Evolutionary conservation across 2,888 invertebrate genomes (phyloP).

Genomic region (Drosophila percnosoma): DNA sequence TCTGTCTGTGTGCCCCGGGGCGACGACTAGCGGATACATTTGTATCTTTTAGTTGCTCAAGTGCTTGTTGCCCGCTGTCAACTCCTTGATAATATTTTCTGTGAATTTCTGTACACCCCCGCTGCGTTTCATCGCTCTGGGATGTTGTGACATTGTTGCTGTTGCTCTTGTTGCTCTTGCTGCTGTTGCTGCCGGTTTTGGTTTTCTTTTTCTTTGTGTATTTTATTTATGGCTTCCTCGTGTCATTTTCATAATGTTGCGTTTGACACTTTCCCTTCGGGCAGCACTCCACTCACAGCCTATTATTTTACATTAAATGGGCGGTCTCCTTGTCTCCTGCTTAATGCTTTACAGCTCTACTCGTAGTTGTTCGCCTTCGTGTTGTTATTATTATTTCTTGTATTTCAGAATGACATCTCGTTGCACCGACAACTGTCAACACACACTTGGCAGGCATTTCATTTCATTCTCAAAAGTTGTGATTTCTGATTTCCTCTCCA

Average conservation of each 20-base stretch:
- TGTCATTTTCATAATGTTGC: slow-evolving; percentile 83
- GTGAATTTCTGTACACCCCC: slow-evolving; percentile 65
- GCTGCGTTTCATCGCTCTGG: slow-evolving; percentile 45
- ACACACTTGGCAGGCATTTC: slow-evolving; percentile 79
- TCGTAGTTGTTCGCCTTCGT: slow-evolving; percentile 31
- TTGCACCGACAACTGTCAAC: slow-evolving; percentile 80
- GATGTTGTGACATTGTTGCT: slow-evolving; percentile 77
- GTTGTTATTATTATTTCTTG: slow-evolving; percentile 50
- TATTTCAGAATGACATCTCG: slow-evolving; percentile 73
- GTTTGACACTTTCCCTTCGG: slow-evolving; percentile 82
- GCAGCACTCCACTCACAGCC: slow-evolving; percentile 36
- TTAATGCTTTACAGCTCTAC: slow-evolving; percentile 26
- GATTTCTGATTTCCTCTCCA: background rate
- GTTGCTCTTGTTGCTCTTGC: slow-evolving; percentile 56
- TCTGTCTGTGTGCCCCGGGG: slow-evolving; percentile 25
- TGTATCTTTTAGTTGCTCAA: slow-evolving; percentile 69
- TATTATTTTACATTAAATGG: slow-evolving; percentile 73
- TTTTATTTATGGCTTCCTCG: slow-evolving; percentile 83
- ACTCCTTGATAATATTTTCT: slow-evolving; percentile 70
- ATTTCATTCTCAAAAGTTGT: slow-evolving; percentile 45
- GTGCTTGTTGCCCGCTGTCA: slow-evolving; percentile 56
- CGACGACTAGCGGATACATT: slow-evolving; percentile 67
- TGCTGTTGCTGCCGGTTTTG: slow-evolving; percentile 64
- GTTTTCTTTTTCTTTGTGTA: slow-evolving; percentile 41
- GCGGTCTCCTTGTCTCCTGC: slow-evolving; percentile 30